phyloP scores from a whole-genome alignment of 2,113 vertebrate genomes.

The Thymallus thymallus region DNA sequence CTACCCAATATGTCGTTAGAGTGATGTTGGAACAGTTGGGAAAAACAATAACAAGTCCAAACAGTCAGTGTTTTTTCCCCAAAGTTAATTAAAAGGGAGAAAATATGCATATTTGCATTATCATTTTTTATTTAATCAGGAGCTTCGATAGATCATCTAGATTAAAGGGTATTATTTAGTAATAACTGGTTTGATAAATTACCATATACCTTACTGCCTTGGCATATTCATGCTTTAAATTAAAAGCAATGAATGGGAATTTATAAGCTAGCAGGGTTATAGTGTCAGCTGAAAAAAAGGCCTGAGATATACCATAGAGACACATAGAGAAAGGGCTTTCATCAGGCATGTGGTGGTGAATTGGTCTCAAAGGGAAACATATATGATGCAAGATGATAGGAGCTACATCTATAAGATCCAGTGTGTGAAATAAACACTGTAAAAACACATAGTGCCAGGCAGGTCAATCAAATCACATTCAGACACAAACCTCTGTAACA shows the following conservation, averaged over 20 bases:
- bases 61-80: neutral
- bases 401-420: neutral
- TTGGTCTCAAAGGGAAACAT: neutral
- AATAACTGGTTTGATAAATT: slow-evolving; percentile 15
- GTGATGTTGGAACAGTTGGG: slow-evolving; percentile 28
- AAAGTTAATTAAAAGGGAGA: slow-evolving; percentile 44
- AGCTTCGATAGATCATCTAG: slow-evolving; percentile 29
- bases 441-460: too few relatives aligned
- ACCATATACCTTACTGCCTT: neutral
- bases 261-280: neutral
- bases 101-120: slow-evolving; percentile 32
- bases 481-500: neutral
- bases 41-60: slow-evolving; percentile 53
- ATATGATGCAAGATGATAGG: too few relatives aligned
- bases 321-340: neutral
- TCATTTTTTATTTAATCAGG: too few relatives aligned
- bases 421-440: neutral
- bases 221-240: neutral
- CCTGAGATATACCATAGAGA: neutral
- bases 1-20: slow-evolving; percentile 29
- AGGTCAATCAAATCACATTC: too few relatives aligned
- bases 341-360: neutral
- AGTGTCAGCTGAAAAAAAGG: neutral
- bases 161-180: slow-evolving; percentile 30
- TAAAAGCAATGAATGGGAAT: neutral